phyloP scores from a whole-genome alignment of 2,797 vertebrate species.

The Calcarius lapponicus region DNA sequence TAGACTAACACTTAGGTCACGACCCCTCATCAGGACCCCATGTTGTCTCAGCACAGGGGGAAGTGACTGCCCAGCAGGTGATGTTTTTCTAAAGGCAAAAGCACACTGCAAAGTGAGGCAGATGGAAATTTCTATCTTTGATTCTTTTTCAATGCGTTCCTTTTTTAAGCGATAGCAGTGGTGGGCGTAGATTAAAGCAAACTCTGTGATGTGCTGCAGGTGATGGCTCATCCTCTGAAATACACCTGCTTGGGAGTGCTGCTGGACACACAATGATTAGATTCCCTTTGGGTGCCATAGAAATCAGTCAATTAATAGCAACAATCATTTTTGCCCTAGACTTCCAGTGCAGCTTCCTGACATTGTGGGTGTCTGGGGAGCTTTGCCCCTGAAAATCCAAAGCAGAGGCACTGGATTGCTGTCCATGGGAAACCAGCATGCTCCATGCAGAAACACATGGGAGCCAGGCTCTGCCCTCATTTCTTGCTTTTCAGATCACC shows the following conservation, averaged over 20 bases:
- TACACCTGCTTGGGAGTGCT: neutral
- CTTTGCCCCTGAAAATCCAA: neutral
- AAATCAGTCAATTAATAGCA: neutral
- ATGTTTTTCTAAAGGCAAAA: neutral
- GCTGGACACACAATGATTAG: neutral
- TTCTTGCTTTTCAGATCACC: neutral
- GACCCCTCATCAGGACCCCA: too few species aligned
- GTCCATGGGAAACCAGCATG: accelerated
- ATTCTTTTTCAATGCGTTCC: neutral
- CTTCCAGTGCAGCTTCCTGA: neutral
- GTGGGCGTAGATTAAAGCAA: neutral
- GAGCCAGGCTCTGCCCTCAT: neutral
- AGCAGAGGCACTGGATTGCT: neutral
- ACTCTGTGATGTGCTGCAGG: neutral
- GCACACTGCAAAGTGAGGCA: neutral
- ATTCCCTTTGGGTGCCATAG: neutral
- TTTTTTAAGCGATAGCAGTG: neutral
- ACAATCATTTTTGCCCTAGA: neutral
- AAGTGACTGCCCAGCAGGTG: neutral
- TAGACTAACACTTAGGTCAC: neutral
- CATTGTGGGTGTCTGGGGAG: neutral
- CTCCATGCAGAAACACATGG: neutral
- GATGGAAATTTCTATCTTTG: neutral
- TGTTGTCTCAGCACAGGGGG: accelerated
- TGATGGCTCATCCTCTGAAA: neutral